These are phyloP conservation scores for Drosophila ercepeae DNA, from an alignment of 1,140 invertebrate species.

Conservation along the genomic window DNA sequence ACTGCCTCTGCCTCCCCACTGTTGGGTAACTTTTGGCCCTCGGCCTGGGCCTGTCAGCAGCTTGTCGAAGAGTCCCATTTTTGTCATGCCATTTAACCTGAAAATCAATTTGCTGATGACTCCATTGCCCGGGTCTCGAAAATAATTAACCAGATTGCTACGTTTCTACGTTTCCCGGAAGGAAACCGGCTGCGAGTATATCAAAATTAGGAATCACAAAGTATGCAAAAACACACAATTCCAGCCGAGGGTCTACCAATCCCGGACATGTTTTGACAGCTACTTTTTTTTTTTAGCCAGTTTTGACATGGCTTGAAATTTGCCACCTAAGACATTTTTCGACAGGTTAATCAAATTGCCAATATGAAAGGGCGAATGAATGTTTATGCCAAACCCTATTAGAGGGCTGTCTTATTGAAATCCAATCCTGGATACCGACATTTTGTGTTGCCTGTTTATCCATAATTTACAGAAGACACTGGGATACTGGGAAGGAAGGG, in stretches of 20 bases:
- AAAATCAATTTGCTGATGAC: slow-evolving; percentile 70
- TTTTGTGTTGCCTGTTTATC: slow-evolving; percentile 30
- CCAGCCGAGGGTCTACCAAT: background rate
- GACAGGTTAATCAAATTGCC: slow-evolving; percentile 62
- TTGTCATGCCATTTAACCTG: slow-evolving; percentile 75
- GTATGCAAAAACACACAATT: slow-evolving; percentile 20
- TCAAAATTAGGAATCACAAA: slow-evolving; percentile 57
- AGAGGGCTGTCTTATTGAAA: slow-evolving; percentile 53
- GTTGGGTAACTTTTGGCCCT: slow-evolving; percentile 33
- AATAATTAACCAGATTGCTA: slow-evolving; percentile 70
- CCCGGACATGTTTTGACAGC: slow-evolving; percentile 20
- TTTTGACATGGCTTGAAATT: slow-evolving; percentile 16
- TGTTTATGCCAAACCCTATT: slow-evolving; percentile 55
- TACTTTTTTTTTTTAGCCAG: background rate
- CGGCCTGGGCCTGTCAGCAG: slow-evolving; percentile 16
- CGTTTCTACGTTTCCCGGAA: slow-evolving; percentile 17
- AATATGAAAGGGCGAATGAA: slow-evolving; percentile 5
- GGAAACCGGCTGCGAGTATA: slow-evolving; percentile 8
- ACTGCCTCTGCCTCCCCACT: slow-evolving; percentile 2
- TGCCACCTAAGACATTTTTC: slow-evolving; percentile 21
- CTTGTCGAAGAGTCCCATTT: slow-evolving; percentile 28
- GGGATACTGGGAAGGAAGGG: slow-evolving; percentile 23
- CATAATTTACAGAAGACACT: slow-evolving; percentile 48
- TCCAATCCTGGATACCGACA: slow-evolving; percentile 18
- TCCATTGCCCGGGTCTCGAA: slow-evolving; percentile 53